These are phyloP conservation scores for Gopherus flavomarginatus DNA, from an alignment of 2,113 vertebrate genomes.

Conservation along the genomic window DNA sequence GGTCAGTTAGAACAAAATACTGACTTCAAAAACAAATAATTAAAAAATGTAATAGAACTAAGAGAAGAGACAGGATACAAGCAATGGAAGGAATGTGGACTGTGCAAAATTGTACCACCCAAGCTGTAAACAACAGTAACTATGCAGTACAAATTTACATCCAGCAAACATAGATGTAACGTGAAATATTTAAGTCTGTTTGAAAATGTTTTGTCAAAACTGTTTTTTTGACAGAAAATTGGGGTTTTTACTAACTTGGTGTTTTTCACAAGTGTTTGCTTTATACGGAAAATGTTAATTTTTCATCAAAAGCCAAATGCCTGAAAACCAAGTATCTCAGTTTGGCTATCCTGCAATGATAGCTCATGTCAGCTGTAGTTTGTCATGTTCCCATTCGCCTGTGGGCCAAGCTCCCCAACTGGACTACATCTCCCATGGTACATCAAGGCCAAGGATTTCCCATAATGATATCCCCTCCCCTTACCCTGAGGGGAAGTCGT, in stretches of 20 bases:
- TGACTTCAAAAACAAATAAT: not conserved
- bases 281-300: not conserved
- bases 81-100: not conserved
- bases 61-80: not conserved
- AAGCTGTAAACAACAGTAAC: not conserved
- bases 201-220: not conserved
- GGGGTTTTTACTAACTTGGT: too few species aligned
- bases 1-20: too few species aligned
- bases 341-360: not conserved
- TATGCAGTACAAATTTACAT: not conserved
- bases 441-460: not conserved
- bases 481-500: not conserved
- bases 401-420: not conserved
- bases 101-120: not conserved
- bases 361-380: not conserved
- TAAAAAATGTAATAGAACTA: not conserved
- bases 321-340: not conserved
- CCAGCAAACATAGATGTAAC: not conserved
- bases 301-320: not conserved
- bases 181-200: not conserved
- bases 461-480: not conserved
- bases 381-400: not conserved
- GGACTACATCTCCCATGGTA: not conserved
- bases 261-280: too few species aligned
- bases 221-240: not conserved